Conservation (phyloP, 2,888 invertebrate genomes). For the Athalia circularis region DNA sequence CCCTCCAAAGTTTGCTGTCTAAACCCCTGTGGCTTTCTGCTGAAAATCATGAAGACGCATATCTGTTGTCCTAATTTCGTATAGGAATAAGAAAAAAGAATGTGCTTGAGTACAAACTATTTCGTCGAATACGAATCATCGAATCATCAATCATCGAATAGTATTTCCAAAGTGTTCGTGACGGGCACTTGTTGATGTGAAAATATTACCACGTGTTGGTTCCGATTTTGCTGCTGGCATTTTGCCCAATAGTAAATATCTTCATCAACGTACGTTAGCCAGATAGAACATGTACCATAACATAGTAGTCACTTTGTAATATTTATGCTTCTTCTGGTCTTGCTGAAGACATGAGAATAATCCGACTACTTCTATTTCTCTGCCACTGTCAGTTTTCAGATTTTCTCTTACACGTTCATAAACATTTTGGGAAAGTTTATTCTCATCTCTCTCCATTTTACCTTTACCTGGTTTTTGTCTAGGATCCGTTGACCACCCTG, state of each 20-base stretch:
- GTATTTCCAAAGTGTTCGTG: background rate
- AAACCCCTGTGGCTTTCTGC: too few species aligned
- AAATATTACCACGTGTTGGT: background rate
- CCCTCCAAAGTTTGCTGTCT: too few species aligned
- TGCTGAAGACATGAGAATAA: too few species aligned
- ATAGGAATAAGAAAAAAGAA: too few species aligned
- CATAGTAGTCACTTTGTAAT: too few species aligned
- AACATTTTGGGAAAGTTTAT: too few species aligned
- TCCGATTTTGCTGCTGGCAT: background rate
- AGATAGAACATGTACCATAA: too few species aligned
- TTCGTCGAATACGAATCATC: background rate
- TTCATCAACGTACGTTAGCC: background rate
- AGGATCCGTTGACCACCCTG: conserved; percentile 34
- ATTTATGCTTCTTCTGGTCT: too few species aligned
- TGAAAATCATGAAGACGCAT: too few species aligned
- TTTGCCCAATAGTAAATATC: conserved; percentile 11
- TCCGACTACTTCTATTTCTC: background rate
- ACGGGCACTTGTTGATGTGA: conserved; percentile 13
- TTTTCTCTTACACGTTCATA: background rate
- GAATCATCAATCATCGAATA: background rate
- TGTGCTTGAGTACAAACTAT: too few species aligned
- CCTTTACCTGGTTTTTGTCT: background rate
- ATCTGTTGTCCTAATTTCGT: background rate
- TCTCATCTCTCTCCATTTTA: background rate
- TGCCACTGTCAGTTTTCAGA: background rate